Percentiles rank a stretch among this genome's conserved stretches.
Evolutionary conservation across 2,113 vertebrate genomes (phyloP).

Genomic region (Actenoides hombroni): DNA sequence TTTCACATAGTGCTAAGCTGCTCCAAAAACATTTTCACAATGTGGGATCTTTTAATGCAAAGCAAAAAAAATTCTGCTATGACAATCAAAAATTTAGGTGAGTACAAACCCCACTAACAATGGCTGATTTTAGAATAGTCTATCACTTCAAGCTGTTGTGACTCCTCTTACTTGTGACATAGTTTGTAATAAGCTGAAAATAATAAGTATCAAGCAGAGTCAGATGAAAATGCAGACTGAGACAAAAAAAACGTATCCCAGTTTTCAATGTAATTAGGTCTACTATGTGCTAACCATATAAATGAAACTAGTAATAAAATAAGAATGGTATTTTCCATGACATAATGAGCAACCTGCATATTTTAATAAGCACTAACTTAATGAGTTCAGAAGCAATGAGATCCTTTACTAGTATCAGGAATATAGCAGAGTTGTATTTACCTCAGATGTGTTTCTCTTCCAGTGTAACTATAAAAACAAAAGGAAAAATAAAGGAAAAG

Average conservation of each 20-base stretch:
- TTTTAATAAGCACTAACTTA: conserved; percentile 30
- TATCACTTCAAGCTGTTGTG: neutral
- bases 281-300: neutral
- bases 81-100: neutral
- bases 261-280: neutral
- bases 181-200: conserved; percentile 11
- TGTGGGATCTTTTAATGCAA: neutral
- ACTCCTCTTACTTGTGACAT: neutral
- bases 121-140: neutral
- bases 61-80: neutral
- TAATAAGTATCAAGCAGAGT: conserved; percentile 15
- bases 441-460: neutral
- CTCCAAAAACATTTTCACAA: neutral
- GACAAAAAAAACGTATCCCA: neutral
- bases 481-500: neutral
- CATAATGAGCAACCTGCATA: neutral
- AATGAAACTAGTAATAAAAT: conserved; percentile 22
- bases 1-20: neutral
- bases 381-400: conserved; percentile 17
- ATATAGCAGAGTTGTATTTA: conserved; percentile 6
- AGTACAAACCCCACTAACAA: neutral
- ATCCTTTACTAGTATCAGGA: neutral
- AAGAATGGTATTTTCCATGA: neutral
- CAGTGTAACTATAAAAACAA: neutral
- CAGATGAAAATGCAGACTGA: neutral